Conservation (phyloP, 2,797 vertebrate genomes). For the Muscicapa striata region DNA sequence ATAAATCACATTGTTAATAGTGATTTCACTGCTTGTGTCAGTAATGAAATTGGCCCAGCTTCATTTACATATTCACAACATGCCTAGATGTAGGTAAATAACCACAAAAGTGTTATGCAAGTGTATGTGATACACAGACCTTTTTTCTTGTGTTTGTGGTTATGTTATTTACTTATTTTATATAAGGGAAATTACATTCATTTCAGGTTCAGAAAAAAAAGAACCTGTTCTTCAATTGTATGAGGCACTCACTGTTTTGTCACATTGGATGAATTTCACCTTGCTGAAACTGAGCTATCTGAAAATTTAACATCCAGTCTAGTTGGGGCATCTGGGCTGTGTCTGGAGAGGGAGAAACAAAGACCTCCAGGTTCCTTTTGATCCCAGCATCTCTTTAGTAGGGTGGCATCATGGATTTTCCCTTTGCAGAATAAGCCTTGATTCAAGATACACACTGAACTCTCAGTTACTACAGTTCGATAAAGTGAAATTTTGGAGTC, state of each 20-base stretch:
- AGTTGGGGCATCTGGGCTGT: background rate
- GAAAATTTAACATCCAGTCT: background rate
- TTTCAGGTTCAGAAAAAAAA: background rate
- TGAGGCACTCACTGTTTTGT: background rate
- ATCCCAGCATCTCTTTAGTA: background rate
- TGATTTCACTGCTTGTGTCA: background rate
- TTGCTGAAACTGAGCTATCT: background rate
- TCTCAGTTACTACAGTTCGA: background rate
- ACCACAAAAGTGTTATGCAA: background rate
- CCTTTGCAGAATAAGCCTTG: background rate
- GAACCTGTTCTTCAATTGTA: background rate
- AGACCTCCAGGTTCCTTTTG: background rate
- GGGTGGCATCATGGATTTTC: accelerated
- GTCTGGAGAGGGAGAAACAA: background rate
- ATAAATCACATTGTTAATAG: background rate
- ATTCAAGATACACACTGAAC: background rate
- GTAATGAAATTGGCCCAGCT: background rate
- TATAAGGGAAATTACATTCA: background rate
- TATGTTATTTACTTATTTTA: background rate
- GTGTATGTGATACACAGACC: background rate
- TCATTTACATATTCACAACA: background rate
- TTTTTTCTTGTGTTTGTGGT: background rate
- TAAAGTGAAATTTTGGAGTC: background rate
- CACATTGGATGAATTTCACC: background rate
- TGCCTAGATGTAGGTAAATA: background rate